Evolutionary conservation across 1,140 invertebrate genomes (phyloP).

Genomic region (Formica selysi): DNA sequence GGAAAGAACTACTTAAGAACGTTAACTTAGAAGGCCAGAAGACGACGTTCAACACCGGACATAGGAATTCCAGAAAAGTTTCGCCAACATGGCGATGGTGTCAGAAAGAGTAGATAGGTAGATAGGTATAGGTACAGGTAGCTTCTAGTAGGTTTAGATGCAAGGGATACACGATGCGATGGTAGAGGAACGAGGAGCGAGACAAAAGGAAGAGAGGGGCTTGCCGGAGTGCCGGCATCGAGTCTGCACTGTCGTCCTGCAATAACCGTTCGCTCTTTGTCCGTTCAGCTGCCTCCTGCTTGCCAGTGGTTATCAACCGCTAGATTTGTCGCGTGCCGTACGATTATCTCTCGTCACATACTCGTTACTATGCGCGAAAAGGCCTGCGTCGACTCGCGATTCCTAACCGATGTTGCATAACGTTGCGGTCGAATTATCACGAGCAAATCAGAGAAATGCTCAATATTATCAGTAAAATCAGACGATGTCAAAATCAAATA

Average conservation of each 20-base stretch:
- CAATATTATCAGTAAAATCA: constrained; percentile 4
- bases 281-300: constrained; percentile 84
- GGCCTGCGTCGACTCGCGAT: background rate
- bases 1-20: too few species aligned
- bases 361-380: background rate
- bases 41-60: background rate
- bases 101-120: constrained; percentile 65
- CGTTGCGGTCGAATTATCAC: constrained; percentile 1
- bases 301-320: constrained; percentile 80
- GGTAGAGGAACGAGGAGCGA: constrained; percentile 48
- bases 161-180: constrained; percentile 43
- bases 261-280: constrained; percentile 85
- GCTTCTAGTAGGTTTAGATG: constrained; percentile 68
- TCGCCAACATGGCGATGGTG: constrained; percentile 14
- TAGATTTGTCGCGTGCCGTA: background rate
- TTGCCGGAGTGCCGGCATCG: constrained; percentile 71
- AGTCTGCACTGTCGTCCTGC: constrained; percentile 80
- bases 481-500: background rate
- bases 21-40: too few species aligned
- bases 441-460: background rate
- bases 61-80: constrained; percentile 66
- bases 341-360: constrained; percentile 1
- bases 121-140: constrained; percentile 67
- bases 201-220: constrained; percentile 67
- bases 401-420: background rate